These are phyloP conservation scores for Pocillopora meandrina DNA, from an alignment of 92 coral and sea anemone genomes.

Conservation along the genomic window DNA sequence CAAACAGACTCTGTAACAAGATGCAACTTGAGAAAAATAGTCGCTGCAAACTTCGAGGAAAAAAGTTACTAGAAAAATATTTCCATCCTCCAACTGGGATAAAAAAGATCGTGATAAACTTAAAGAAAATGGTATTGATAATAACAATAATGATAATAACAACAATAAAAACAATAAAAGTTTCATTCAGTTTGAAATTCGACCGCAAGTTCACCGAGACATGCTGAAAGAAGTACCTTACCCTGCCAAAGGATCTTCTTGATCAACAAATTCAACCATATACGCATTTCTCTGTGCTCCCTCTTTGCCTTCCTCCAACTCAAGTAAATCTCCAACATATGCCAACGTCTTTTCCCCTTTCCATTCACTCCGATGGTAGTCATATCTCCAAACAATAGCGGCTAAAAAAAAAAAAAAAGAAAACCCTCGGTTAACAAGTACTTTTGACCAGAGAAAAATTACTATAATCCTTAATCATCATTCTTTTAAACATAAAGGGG, in stretches of 20 bases:
- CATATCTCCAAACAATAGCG: slow-evolving; percentile 38
- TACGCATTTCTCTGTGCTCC: slow-evolving; percentile 89
- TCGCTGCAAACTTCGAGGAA: not conserved
- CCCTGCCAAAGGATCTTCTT: slow-evolving; percentile 93
- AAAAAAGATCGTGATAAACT: too few relatives aligned
- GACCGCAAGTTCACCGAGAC: too few relatives aligned
- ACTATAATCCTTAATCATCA: too few relatives aligned
- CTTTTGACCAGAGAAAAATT: too few relatives aligned
- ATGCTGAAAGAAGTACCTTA: slow-evolving; percentile 11
- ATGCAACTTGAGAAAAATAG: not conserved
- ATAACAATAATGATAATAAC: too few relatives aligned
- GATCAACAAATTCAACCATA: slow-evolving; percentile 84
- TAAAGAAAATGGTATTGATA: too few relatives aligned
- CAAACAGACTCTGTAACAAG: not conserved
- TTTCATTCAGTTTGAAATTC: too few relatives aligned
- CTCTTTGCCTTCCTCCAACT: slow-evolving; percentile 70
- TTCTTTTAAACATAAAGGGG: too few relatives aligned
- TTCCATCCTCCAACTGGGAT: too few relatives aligned
- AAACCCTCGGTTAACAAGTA: not conserved
- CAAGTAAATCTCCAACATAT: slow-evolving; percentile 73
- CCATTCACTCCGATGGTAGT: slow-evolving; percentile 56
- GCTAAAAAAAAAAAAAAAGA: not conserved
- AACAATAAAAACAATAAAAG: too few relatives aligned
- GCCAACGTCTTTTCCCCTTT: slow-evolving; percentile 65
- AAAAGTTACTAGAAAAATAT: too few relatives aligned